Conservation (phyloP, 2,797 vertebrate species). For the Anguilla megastoma region DNA sequence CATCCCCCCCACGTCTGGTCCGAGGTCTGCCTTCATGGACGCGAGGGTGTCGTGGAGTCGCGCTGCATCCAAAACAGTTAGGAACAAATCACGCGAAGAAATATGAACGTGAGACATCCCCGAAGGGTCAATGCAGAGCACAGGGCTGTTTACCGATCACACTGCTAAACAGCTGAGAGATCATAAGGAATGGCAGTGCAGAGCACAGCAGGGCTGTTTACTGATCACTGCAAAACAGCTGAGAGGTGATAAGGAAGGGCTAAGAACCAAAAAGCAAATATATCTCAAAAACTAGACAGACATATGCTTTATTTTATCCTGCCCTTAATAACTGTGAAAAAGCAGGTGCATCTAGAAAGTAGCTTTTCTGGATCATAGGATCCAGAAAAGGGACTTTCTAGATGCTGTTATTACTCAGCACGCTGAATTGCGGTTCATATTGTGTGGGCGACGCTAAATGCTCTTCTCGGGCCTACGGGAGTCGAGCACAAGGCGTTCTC, state of each 20-base stretch:
- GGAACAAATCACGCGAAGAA: background rate
- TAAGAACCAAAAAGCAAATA: too few species aligned
- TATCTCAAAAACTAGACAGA: background rate
- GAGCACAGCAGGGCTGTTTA: too few species aligned
- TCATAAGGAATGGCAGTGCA: background rate
- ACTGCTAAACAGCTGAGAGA: background rate
- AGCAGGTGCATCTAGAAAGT: too few species aligned
- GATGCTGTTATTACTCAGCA: background rate
- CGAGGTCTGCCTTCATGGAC: background rate
- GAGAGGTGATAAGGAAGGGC: background rate
- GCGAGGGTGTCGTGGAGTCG: background rate
- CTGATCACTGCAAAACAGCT: background rate
- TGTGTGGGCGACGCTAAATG: background rate
- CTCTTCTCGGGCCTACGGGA: slow-evolving; percentile 49
- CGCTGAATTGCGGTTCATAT: too few species aligned
- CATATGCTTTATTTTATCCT: background rate
- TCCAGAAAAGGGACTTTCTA: background rate
- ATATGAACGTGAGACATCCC: background rate
- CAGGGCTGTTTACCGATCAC: background rate
- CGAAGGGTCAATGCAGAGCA: background rate
- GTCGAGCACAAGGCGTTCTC: slow-evolving; percentile 68
- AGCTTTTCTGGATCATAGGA: background rate
- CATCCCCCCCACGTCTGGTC: background rate
- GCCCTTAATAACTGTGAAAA: background rate
- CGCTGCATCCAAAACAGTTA: background rate